phyloP scores from a whole-genome alignment of 2,888 invertebrate species.

The Lampropteryx suffumata region DNA sequence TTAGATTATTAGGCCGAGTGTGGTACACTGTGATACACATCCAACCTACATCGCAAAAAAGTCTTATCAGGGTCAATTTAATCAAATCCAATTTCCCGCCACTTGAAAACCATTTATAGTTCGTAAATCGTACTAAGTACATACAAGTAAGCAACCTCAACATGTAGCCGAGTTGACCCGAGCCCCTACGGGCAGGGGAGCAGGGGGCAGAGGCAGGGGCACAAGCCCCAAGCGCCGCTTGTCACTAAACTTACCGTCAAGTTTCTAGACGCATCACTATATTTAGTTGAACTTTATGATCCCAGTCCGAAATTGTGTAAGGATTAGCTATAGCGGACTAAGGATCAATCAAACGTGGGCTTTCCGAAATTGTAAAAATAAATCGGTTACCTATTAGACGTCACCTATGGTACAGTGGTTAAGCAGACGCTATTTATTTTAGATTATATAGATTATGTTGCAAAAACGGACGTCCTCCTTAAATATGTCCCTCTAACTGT shows the following conservation, averaged over 20 bases:
- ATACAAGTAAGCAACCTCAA: conserved; percentile 2
- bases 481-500: no score
- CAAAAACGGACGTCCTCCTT: no score
- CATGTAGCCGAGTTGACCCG: conserved; percentile 17
- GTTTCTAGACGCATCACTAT: conserved; percentile 25
- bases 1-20: no score
- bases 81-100: conserved; percentile 12
- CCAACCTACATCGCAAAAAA: no score
- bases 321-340: conserved; percentile 7
- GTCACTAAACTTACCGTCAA: conserved; percentile 23
- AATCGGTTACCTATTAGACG: no score
- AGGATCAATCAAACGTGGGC: not conserved
- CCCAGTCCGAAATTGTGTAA: conserved; percentile 17
- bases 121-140: conserved; percentile 12
- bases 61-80: conserved; percentile 1
- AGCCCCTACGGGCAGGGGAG: not conserved
- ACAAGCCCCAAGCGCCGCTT: conserved; percentile 3
- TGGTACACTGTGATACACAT: no score
- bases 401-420: no score
- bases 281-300: conserved; percentile 27
- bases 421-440: no score
- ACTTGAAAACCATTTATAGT: conserved; percentile 12
- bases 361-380: not conserved
- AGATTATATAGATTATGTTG: no score
- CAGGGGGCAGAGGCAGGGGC: not conserved